Conservation (phyloP, 2,888 invertebrate genomes). For the Griposia aprilina region DNA sequence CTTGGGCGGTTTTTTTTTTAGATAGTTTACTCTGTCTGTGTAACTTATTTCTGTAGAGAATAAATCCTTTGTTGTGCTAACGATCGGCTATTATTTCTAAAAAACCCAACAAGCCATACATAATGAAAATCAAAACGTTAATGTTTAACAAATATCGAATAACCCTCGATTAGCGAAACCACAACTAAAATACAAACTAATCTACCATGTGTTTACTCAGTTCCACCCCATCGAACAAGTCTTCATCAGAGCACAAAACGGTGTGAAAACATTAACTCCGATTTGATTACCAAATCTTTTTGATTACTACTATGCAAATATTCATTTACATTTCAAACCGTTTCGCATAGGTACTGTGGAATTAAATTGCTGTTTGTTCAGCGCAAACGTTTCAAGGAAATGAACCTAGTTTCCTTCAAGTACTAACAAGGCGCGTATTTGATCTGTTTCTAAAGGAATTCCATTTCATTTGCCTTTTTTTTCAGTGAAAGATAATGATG, state of each 20-base stretch:
- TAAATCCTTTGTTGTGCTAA: not conserved
- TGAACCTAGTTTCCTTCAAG: conserved; percentile 23
- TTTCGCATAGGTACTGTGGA: conserved; percentile 21
- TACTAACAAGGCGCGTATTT: conserved; percentile 31
- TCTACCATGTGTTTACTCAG: conserved; percentile 20
- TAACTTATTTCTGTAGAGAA: not conserved
- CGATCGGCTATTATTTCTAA: not conserved
- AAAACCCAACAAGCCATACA: not conserved
- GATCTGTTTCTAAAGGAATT: conserved; percentile 23
- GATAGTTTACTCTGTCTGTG: not conserved
- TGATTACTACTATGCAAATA: conserved; percentile 53
- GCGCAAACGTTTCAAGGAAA: conserved; percentile 49
- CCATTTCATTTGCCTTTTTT: not conserved
- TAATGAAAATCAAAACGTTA: conserved; percentile 12
- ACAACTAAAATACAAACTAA: conserved; percentile 34
- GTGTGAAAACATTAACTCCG: conserved; percentile 15
- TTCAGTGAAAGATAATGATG: not conserved
- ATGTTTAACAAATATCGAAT: conserved; percentile 37
- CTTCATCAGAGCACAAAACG: not conserved
- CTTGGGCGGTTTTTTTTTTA: no score
- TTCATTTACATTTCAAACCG: conserved; percentile 51
- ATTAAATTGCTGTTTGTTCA: conserved; percentile 54
- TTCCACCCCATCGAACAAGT: not conserved
- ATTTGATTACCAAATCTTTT: conserved; percentile 48
- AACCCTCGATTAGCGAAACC: conserved; percentile 36